Base-by-base conservation (phyloP, 64 coral and sea anemone species). In the Montipora efflorescens region DNA sequence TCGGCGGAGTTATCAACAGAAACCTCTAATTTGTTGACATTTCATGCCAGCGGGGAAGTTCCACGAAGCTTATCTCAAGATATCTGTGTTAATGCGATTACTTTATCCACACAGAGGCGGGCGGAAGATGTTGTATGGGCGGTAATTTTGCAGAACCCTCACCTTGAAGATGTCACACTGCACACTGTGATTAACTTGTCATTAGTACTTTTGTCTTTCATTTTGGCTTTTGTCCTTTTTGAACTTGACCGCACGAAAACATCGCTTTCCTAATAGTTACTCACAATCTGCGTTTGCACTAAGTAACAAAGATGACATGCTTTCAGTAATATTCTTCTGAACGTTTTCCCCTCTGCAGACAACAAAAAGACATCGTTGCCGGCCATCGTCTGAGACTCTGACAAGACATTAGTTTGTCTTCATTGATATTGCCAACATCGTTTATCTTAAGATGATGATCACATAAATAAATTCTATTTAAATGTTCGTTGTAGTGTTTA, bases 21-120 rank as follows among this genome's bases (percentile, higher is more conserved):
- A 72, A n/a, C 9, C 66, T 50, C 66, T 86, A 86, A 86, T 86
- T 86, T 86, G 82, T 86, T 86, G 82, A 86, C 82, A 50, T 71
- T 86, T 19, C 18, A 86, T 8, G 47, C 82, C 16, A 64, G 82
- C 19, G 64, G 82, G 82, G 64, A 59, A 72, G 18, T 70, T 71
- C 45, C 47, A 71, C 18, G 58, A 64, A 9, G 71, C 46, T 86
- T 18, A 71, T 72, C 45, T 86, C 62, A 6, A 57, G 53, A 71
- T 86, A 86, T 86, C 82, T 86, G 15, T 59, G 18, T 19, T 86
- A 71, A 70, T 71, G 19, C 82, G 18, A 86, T 86, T 72, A 71
- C 64, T 86, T 86, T 68, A 49, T 13, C 0, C 67, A 48, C 67
- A 64, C 14, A 19, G 71, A 45, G 82, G 66, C 62, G 44, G 62